Conservation (phyloP, 2,888 invertebrate species). For the Oscheius sp. region DNA sequence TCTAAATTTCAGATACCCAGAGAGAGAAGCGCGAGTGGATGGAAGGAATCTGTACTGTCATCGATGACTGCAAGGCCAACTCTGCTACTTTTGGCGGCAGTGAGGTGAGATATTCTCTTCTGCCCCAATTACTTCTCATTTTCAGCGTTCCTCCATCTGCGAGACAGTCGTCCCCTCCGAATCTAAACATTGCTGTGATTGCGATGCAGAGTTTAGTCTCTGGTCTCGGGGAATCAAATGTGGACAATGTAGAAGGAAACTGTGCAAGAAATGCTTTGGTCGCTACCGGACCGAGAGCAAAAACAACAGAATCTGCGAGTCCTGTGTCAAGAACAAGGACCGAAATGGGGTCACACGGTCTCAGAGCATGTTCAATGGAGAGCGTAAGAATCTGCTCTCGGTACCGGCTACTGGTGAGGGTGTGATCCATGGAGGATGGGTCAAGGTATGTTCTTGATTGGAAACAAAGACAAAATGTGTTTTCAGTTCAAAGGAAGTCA, state of each 20-base stretch:
- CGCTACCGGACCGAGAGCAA: constrained; percentile 58
- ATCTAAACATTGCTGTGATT: constrained; percentile 65
- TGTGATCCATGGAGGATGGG: constrained; percentile 49
- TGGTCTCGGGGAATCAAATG: constrained; percentile 55
- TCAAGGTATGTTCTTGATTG: constrained; percentile 43
- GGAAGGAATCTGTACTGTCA: constrained; percentile 63
- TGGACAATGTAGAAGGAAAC: constrained; percentile 59
- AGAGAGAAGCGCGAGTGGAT: constrained; percentile 70
- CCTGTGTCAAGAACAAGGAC: constrained; percentile 56
- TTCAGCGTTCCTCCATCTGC: constrained; percentile 51
- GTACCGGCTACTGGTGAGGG: constrained; percentile 46
- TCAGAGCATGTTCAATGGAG: constrained; percentile 42
- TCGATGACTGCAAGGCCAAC: constrained; percentile 59
- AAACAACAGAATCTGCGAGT: constrained; percentile 57
- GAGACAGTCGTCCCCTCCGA: constrained; percentile 46
- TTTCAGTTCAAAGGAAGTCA: constrained; percentile 63
- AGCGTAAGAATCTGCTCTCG: constrained; percentile 46
- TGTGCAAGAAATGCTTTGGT: constrained; percentile 71
- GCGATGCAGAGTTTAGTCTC: constrained; percentile 67
- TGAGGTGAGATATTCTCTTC: constrained; percentile 32
- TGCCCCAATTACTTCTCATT: neutral
- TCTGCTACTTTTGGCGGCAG: constrained; percentile 51
- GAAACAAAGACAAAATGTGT: constrained; percentile 5
- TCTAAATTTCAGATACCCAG: constrained; percentile 47
- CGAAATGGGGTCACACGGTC: constrained; percentile 47